Conservation (phyloP, 35 echinoderm and acorn worm genomes). For the Lytechinus variegatus region DNA sequence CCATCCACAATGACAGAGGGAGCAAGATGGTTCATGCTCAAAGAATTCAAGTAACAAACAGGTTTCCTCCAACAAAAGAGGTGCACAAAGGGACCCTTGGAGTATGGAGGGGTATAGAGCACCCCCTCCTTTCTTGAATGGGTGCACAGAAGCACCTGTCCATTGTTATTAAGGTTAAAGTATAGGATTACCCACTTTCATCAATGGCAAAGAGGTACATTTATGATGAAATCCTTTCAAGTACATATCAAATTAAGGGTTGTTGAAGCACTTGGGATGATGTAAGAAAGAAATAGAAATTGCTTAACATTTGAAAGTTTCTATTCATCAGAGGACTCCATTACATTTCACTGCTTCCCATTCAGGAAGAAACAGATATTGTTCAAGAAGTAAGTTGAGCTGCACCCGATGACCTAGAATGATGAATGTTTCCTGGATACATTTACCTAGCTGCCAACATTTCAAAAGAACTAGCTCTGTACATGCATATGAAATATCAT, state of each 20-base stretch:
- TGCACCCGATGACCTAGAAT: not conserved
- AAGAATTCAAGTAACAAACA: slow-evolving; percentile 25
- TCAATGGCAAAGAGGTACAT: not conserved
- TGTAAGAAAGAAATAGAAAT: not conserved
- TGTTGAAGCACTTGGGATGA: not conserved
- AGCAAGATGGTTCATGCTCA: not conserved
- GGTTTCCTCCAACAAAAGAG: not conserved
- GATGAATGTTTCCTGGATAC: not conserved
- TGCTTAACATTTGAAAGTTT: not conserved
- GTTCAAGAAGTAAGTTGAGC: not conserved
- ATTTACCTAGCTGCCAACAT: too few species aligned
- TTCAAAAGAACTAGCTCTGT: not conserved
- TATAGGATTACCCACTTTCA: not conserved
- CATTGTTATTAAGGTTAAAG: slow-evolving; percentile 5
- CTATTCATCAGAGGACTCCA: not conserved
- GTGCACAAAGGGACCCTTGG: not conserved
- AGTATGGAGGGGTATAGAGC: not conserved
- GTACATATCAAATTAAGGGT: not conserved
- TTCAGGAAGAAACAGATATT: not conserved
- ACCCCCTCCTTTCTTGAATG: not conserved
- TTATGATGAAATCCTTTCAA: not conserved
- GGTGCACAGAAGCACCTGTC: not conserved
- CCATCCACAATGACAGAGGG: not conserved
- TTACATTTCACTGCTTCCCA: not conserved
- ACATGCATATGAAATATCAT: not conserved